These are phyloP conservation scores for Pogonomyrmex barbatus DNA, from an alignment of 1,140 invertebrate species.

Conservation along the genomic window DNA sequence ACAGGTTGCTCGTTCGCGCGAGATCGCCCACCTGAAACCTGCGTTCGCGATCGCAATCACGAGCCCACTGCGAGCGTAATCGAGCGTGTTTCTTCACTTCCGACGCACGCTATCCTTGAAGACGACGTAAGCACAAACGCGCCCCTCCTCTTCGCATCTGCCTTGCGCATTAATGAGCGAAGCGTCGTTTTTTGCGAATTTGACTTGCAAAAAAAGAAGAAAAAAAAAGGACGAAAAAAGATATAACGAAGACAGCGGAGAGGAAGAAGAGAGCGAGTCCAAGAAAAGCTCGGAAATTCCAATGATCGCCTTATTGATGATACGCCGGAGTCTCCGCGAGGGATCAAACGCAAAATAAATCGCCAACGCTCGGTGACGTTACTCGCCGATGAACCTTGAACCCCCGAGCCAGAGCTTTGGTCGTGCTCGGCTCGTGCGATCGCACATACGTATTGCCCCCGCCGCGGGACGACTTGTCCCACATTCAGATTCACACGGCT, in stretches of 20 bases:
- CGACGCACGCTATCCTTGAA: background rate
- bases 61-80: background rate
- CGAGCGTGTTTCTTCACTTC: background rate
- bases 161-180: background rate
- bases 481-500: background rate
- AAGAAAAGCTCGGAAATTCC: too few species aligned
- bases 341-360: background rate
- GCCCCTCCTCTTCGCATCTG: background rate
- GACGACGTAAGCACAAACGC: background rate
- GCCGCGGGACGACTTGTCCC: background rate
- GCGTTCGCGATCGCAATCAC: background rate
- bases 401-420: slow-evolving; percentile 61
- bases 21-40: background rate
- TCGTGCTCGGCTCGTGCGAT: slow-evolving; percentile 70
- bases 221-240: too few species aligned
- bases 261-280: background rate
- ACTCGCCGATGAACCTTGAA: slow-evolving; percentile 78
- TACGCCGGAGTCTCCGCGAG: background rate
- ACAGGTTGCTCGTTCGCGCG: too few species aligned
- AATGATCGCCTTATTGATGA: background rate
- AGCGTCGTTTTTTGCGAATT: background rate
- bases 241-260: too few species aligned
- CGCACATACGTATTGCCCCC: background rate
- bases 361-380: background rate
- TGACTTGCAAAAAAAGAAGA: too few species aligned